Base-by-base conservation (phyloP, 1,140 invertebrate species). In the Orussus abietinus region DNA sequence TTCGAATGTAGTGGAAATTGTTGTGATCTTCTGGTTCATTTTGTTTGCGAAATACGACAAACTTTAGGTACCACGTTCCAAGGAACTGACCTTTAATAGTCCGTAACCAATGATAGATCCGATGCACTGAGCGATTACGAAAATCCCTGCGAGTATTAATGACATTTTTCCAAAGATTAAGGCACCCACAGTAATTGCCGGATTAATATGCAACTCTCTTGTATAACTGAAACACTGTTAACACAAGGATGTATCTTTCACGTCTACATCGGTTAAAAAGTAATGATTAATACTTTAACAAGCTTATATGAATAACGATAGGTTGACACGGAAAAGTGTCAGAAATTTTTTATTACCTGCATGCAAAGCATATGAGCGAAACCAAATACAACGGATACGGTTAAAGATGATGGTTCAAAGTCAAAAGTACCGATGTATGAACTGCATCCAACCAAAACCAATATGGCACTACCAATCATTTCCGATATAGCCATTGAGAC, bases 391-490 rank as follows among this genome's bases (percentile, higher is more conserved):
- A 88, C 51, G 3, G 81, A 68, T 14, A 81, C 75, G 51, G 82
- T 78, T 7, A 85, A 64, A 39, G 77, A 63, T 12, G 60, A 42
- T 3, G 73, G 71, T 3, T 35, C 20, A 5, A 54, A 42, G 10
- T 63, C 72, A 18, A 68, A 45, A 25, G 61, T 59, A 1, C 47
- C 55, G 1, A 82, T 62, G 36, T 84, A 83, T 1, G 82, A 81
- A 46, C 83, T 81, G 59, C 88, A 91, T 10, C 86, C 88, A 2
- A 92, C 58, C 42, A 88, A 80, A 1, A 90, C 77, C 15, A 92
- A 67, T 21, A 89, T 76, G 4, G 80, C 77, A 0, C 87, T 90
- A 21, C 86, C 89, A 14, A 88, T 57, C 18, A 85, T 69, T 67
- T 91, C 88, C 5, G 79, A n/a, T n/a, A n/a, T n/a, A n/a, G n/a